Evolutionary conservation across 2,888 invertebrate genomes (phyloP).

Genomic region (Rutpela maculata): DNA sequence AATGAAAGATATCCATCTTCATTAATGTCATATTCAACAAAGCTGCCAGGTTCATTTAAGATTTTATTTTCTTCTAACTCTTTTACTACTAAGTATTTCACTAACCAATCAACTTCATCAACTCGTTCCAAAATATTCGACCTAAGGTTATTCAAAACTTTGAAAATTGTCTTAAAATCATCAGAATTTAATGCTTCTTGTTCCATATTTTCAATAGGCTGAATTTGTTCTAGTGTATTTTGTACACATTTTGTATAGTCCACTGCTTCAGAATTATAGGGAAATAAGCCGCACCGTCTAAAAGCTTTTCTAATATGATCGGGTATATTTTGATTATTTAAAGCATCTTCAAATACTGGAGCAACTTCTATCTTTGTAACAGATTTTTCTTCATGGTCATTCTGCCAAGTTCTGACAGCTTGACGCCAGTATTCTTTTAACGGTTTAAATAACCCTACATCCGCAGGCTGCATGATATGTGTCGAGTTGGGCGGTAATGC

Average conservation of each 20-base stretch:
- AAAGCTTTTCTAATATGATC: constrained; percentile 51
- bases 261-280: constrained; percentile 46
- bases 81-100: background rate
- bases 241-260: constrained; percentile 48
- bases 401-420: constrained; percentile 55
- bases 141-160: background rate
- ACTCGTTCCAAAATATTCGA: constrained; percentile 8
- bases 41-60: too few species aligned
- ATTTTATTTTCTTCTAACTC: too few species aligned
- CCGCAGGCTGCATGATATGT: constrained; percentile 59
- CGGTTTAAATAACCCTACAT: constrained; percentile 62
- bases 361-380: constrained; percentile 62
- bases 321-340: constrained; percentile 44
- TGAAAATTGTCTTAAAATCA: constrained; percentile 17
- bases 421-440: constrained; percentile 63
- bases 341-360: constrained; percentile 52
- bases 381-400: constrained; percentile 50
- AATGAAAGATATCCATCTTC: constrained; percentile 10
- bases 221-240: constrained; percentile 29
- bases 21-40: background rate
- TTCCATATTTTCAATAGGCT: background rate
- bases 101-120: constrained; percentile 20
- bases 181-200: constrained; percentile 3
- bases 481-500: constrained; percentile 61
- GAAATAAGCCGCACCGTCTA: constrained; percentile 50